Evolutionary conservation across 2,113 vertebrate genomes (phyloP), one percentile per base, ranked within the genome.

Genomic region (Prochilodus magdalenae): DNA sequence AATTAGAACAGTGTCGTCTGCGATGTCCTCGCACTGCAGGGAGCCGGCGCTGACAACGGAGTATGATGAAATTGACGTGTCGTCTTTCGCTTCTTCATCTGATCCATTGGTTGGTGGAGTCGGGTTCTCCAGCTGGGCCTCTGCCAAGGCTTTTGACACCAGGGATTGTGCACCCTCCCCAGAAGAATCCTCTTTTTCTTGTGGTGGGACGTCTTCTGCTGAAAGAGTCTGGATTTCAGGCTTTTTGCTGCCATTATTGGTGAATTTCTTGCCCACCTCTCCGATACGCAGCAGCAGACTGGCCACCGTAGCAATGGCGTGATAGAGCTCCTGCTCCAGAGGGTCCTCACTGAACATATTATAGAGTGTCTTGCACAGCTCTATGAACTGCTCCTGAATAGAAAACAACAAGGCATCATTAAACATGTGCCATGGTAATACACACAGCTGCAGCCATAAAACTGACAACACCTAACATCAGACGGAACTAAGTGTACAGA

Each of bases 301-400:
- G 84, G 98, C 98, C 20, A 99, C 98, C 0, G 98, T 99, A 88
- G 98, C 98, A 0, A 99, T 99, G 79, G 97, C 95, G 2, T 99
- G 98, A 86, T 99, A 99, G 51, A 99, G 90, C 86, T 96, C 94
- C 89, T 99, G 97, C 87, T 99, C 97, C 75, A 86, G 87, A 0
- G 94, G 89, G 85, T 98, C 97, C 85, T 98, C 97, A 0, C 96
- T 97, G 91, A 99, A 99, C 98, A 99, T 97, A 90, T 97, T 99
- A 91, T 99, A 99, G 4, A 99, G 94, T 0, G 97, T 98, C 89
- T 99, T 99, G 90, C 98, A 99, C 26, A 99, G 85, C 92, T 99
- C 97, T 5, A 99, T 99, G 87, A 99, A 99, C 79, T 99, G 98
- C 71, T 99, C 98, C 98, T 99, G 87, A 49, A 89, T 16, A 85